Percentiles rank a stretch among this genome's conserved stretches.
Conservation (phyloP, 2,113 vertebrate genomes). For the Platycercus adscitus region DNA sequence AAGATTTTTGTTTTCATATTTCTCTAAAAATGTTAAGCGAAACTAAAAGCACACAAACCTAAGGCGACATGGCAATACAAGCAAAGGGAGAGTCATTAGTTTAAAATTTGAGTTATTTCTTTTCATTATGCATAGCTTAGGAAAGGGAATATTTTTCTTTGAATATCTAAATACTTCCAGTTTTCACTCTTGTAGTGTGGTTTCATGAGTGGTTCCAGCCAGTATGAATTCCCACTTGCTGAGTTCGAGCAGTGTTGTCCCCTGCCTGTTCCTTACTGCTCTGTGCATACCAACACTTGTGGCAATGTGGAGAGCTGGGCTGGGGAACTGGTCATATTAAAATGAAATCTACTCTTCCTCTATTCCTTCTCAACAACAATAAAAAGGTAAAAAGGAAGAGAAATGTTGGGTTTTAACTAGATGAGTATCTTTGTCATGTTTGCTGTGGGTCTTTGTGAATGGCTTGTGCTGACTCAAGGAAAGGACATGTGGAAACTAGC, state of each 20-base stretch:
- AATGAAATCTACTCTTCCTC: not conserved
- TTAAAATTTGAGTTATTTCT: not conserved
- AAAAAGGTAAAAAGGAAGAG: not conserved
- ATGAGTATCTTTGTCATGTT: not conserved
- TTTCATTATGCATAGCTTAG: not conserved
- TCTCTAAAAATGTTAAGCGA: not conserved
- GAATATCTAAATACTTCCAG: not conserved
- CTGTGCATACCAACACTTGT: not conserved
- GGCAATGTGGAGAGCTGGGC: not conserved
- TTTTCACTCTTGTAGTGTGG: not conserved
- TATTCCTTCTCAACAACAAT: not conserved
- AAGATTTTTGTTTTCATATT: not conserved
- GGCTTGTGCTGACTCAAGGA: conserved; percentile 36
- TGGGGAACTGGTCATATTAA: not conserved
- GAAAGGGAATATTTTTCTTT: not conserved
- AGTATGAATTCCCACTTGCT: not conserved
- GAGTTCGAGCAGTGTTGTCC: not conserved
- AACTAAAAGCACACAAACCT: not conserved
- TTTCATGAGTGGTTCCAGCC: not conserved
- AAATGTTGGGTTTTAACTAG: not conserved
- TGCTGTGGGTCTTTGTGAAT: not conserved
- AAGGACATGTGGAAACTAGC: conserved; percentile 17
- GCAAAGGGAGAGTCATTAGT: not conserved
- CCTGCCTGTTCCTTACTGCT: not conserved
- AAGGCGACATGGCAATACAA: not conserved